Evolutionary conservation across 37 sponge, comb jelly and placozoan species (phyloP).

Genomic region (Mnemiopsis leidyi): DNA sequence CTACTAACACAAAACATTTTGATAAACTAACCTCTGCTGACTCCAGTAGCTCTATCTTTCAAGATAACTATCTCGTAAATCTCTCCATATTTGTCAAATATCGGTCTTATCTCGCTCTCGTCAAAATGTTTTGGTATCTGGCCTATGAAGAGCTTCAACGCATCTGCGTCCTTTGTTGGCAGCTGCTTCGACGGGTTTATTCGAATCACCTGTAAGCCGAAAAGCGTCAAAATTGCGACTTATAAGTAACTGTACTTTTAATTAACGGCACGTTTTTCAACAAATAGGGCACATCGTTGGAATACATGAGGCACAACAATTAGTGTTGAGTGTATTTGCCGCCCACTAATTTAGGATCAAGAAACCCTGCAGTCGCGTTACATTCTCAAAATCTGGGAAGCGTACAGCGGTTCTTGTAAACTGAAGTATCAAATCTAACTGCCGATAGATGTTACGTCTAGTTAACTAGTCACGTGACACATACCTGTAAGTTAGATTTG

Average conservation of each 20-base stretch:
- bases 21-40: slow-evolving; percentile 60
- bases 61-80: slow-evolving; percentile 61
- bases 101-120: slow-evolving; percentile 35
- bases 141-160: slow-evolving; percentile 55
- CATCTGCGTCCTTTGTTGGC: slow-evolving; percentile 38
- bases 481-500: slow-evolving; percentile 17
- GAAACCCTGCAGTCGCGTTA: not conserved
- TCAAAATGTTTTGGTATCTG: slow-evolving; percentile 28
- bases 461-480: not conserved
- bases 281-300: not conserved
- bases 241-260: no score
- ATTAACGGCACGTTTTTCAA: not conserved
- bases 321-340: not conserved
- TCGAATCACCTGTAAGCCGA: slow-evolving; percentile 5
- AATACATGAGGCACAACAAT: not conserved
- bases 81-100: slow-evolving; percentile 58
- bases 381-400: not conserved
- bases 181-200: slow-evolving; percentile 26
- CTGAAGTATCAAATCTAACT: not conserved
- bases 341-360: not conserved
- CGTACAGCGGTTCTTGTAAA: not conserved
- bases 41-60: slow-evolving; percentile 51
- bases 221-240: no score
- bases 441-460: not conserved
- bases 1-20: no score